A percentile compares a stretch with the other conserved stretches of the same genome.
These are phyloP conservation scores for Amphimallon solstitiale DNA, from an alignment of 2,888 invertebrate species.

Conservation along the genomic window DNA sequence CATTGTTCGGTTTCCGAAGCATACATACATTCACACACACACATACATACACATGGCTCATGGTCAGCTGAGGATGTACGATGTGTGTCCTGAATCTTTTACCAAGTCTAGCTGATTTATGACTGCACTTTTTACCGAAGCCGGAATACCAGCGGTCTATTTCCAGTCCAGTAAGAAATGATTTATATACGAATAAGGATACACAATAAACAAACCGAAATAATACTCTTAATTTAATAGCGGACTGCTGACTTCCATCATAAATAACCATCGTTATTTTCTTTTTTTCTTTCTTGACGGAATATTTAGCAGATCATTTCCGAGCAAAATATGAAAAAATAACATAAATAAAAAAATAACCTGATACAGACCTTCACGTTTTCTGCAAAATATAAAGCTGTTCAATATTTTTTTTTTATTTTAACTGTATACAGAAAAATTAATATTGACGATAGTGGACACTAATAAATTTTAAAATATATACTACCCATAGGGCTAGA, in stretches of 20 bases:
- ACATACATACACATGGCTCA: conserved; percentile 43
- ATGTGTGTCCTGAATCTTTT: conserved; percentile 43
- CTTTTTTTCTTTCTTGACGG: too few species aligned
- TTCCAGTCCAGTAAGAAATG: conserved; percentile 24
- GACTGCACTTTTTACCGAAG: conserved; percentile 37
- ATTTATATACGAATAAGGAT: conserved; percentile 30
- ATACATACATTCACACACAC: conserved; percentile 26
- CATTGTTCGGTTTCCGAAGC: conserved; percentile 55
- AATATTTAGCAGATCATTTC: too few species aligned
- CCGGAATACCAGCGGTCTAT: conserved; percentile 15
- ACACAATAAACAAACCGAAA: conserved; percentile 25
- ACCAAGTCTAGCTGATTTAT: conserved; percentile 43
- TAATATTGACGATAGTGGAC: too few species aligned
- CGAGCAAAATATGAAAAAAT: too few species aligned
- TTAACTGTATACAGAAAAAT: too few species aligned
- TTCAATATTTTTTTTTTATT: too few species aligned
- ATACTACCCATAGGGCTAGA: too few species aligned
- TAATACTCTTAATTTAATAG: conserved; percentile 24
- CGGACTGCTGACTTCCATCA: not conserved
- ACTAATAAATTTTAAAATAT: too few species aligned
- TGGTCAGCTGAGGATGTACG: conserved; percentile 49
- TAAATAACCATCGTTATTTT: conserved; percentile 6
- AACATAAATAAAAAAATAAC: too few species aligned
- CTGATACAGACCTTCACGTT: too few species aligned
- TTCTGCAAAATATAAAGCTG: too few species aligned